A percentile compares a stretch with the other conserved stretches of the same genome.
Evolutionary conservation across 2,888 invertebrate genomes (phyloP).

Genomic region (Synanthedon andrenaeformis): DNA sequence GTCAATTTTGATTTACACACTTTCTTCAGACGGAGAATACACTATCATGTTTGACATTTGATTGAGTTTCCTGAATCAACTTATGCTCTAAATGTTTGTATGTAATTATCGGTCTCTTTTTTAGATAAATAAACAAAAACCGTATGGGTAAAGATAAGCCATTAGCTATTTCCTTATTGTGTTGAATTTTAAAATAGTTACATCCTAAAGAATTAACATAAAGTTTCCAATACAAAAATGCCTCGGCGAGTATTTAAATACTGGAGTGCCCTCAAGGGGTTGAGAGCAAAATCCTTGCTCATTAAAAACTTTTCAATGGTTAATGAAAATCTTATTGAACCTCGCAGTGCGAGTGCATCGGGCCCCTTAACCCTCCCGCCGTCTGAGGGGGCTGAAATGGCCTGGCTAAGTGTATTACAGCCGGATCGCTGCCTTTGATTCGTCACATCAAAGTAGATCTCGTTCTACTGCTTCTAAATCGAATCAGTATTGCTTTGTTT

Average conservation of each 20-base stretch:
- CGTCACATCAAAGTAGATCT: constrained; percentile 69
- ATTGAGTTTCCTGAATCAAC: too few relatives aligned
- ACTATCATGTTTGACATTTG: too few relatives aligned
- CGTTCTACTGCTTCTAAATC: constrained; percentile 59
- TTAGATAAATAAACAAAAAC: too few relatives aligned
- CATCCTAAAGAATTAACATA: neutral
- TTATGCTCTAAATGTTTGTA: too few relatives aligned
- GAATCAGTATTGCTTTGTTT: constrained; percentile 64
- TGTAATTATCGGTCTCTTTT: too few relatives aligned
- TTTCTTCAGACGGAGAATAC: too few relatives aligned
- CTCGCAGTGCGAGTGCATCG: constrained; percentile 42
- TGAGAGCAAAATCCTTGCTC: constrained; percentile 45
- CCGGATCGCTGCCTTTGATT: constrained; percentile 68
- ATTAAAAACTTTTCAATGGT: constrained; percentile 65
- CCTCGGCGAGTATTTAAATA: neutral
- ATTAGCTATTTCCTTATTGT: too few relatives aligned
- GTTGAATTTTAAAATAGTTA: neutral
- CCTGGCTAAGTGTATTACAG: constrained; percentile 67
- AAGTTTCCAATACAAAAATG: neutral
- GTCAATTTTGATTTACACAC: too few relatives aligned
- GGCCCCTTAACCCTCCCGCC: constrained; percentile 11
- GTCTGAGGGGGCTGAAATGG: constrained; percentile 46
- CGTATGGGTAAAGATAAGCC: too few relatives aligned
- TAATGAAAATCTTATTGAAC: constrained; percentile 69
- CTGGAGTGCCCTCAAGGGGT: constrained; percentile 22